Evolutionary conservation across 2,888 invertebrate species (phyloP).

Genomic region (Nemotelus nigrinus): DNA sequence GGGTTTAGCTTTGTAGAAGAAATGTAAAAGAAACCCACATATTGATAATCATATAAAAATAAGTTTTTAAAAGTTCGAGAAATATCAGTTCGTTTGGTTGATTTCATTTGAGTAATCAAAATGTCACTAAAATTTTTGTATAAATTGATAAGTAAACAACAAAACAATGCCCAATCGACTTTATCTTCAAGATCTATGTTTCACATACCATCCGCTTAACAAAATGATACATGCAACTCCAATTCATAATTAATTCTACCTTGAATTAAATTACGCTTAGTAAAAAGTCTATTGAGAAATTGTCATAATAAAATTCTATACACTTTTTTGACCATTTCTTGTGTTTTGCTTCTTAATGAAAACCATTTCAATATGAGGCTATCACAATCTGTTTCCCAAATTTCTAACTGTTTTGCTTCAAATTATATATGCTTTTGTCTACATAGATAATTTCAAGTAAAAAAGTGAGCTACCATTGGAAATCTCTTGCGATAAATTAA

Average conservation of each 20-base stretch:
- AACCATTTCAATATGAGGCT: conserved; percentile 53
- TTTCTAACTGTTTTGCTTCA: conserved; percentile 31
- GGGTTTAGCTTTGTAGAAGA: too few relatives aligned
- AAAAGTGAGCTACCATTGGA: conserved; percentile 36
- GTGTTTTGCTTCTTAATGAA: conserved; percentile 50
- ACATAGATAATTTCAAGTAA: conserved; percentile 1
- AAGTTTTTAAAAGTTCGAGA: neutral
- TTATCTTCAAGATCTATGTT: neutral
- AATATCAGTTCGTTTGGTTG: too few relatives aligned
- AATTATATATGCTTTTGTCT: conserved; percentile 29
- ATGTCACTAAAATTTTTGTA: too few relatives aligned
- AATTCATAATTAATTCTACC: conserved; percentile 39
- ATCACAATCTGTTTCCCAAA: conserved; percentile 50
- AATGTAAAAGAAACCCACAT: too few relatives aligned
- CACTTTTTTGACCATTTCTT: conserved; percentile 42
- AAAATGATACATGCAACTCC: conserved; percentile 18
- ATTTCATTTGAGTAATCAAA: too few relatives aligned
- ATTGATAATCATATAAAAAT: neutral
- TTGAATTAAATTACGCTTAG: conserved; percentile 35
- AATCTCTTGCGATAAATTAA: conserved; percentile 50
- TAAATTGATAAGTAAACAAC: too few relatives aligned
- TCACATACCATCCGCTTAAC: neutral
- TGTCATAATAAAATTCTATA: conserved; percentile 47
- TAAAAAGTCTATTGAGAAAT: conserved; percentile 42
- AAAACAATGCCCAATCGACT: too few relatives aligned